phyloP scores from a whole-genome alignment of 1,140 invertebrate genomes.

The Sweltsa coloradensis region DNA sequence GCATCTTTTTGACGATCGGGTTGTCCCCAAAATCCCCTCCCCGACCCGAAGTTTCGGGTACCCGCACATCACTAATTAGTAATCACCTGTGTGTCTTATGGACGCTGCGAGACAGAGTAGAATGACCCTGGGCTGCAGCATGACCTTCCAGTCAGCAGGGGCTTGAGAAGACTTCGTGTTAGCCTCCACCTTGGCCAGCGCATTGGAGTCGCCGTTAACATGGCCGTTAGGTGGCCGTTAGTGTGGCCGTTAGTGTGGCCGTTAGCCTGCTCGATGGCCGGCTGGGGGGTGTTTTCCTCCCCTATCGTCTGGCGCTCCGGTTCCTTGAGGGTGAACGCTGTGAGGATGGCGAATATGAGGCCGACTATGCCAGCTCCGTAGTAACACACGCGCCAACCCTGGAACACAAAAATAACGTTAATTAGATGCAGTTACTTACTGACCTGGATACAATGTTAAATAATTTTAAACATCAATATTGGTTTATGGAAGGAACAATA shows the following conservation, averaged over 20 bases:
- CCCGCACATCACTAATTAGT: no score
- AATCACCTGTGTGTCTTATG: constrained; percentile 78
- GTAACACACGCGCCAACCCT: constrained; percentile 84
- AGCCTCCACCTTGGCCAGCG: background rate
- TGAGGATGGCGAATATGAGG: constrained; percentile 56
- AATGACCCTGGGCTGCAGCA: constrained; percentile 64
- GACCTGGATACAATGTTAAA: no score
- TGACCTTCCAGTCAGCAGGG: constrained; percentile 55
- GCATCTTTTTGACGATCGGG: no score
- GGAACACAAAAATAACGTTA: constrained; percentile 18
- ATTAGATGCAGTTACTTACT: no score
- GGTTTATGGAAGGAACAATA: no score
- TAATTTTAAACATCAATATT: no score
- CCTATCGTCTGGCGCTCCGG: constrained; percentile 59
- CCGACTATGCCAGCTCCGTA: constrained; percentile 72
- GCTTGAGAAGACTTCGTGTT: no score
- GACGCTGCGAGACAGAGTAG: constrained; percentile 76
- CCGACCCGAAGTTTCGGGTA: no score
- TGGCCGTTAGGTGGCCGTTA: no score
- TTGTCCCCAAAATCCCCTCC: no score
- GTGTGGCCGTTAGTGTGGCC: constrained; percentile 27
- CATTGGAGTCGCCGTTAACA: background rate
- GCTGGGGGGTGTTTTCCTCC: constrained; percentile 27
- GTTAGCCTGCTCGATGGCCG: no score
- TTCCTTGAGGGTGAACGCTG: constrained; percentile 64